These are phyloP conservation scores for Ethmia dodecea DNA, from an alignment of 2,888 invertebrate genomes.

Conservation along the genomic window DNA sequence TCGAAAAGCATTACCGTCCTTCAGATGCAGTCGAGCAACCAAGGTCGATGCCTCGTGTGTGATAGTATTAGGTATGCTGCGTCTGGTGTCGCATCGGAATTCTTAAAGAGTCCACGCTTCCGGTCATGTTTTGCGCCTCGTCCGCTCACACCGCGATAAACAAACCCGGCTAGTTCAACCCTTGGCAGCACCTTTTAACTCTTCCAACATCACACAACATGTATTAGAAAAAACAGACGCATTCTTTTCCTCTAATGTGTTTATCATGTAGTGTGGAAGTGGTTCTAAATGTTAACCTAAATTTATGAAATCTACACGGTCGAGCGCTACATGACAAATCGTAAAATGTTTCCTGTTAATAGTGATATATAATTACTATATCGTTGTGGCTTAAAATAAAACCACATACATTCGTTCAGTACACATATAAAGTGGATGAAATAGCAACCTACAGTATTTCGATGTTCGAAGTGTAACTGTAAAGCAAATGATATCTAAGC, in stretches of 20 bases:
- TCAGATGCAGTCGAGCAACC: too few species aligned
- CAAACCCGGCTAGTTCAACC: conserved; percentile 20
- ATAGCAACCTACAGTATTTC: too few species aligned
- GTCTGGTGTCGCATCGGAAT: conserved; percentile 25
- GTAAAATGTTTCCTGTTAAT: too few species aligned
- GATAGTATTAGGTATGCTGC: conserved; percentile 2
- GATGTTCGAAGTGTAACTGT: too few species aligned
- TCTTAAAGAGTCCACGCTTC: conserved; percentile 25
- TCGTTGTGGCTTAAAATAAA: too few species aligned
- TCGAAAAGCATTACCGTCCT: too few species aligned
- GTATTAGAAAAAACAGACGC: neutral
- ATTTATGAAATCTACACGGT: conserved; percentile 1
- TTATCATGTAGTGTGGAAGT: conserved; percentile 8
- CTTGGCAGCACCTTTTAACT: conserved; percentile 14
- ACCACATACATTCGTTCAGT: too few species aligned
- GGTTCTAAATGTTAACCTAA: conserved; percentile 7
- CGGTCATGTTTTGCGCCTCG: conserved; percentile 16
- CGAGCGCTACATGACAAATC: too few species aligned
- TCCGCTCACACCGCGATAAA: conserved; percentile 28
- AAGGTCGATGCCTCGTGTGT: conserved; percentile 10
- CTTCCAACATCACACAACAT: neutral
- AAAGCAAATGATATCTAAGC: conserved; percentile 12
- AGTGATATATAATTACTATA: too few species aligned
- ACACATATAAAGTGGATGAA: too few species aligned
- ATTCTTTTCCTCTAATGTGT: conserved; percentile 8